Base-by-base conservation (phyloP, 2,888 invertebrate genomes). In the Drosophila merina region DNA sequence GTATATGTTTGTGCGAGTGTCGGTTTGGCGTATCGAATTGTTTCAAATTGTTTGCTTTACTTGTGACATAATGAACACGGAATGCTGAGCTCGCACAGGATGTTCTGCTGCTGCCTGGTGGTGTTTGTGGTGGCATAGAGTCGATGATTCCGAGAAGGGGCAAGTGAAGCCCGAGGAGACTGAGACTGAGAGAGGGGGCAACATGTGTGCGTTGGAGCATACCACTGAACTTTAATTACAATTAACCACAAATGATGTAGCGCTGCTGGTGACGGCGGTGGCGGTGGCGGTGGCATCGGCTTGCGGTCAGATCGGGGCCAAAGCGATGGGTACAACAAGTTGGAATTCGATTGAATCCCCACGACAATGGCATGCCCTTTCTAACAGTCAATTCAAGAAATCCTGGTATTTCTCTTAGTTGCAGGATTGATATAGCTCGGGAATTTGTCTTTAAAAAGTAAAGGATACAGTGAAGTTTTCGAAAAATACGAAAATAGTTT, bases 181-280 rank as follows among this genome's bases (percentile, higher is more conserved):
- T 4, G 8, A 0, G 10, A 12, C 10, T 4, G 26, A n/a, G 42
- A 26, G 4, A 10, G 38, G 52, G 59, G 56, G 62, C 60, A 57
- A 50, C 74, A 72, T 73, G 55, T 81, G 71, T 76, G 66, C 77
- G 45, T 57, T 70, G 72, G 66, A 70, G 74, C 79, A 75, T 71
- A 72, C 74, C 79, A 72, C 77, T 74, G 83, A 77, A 76, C 78
- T 85, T 82, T 85, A 85, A 79, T 82, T 82, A 85, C 83, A 82
- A 77, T 77, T 74, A 77, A 82, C 79, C 83, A 42, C 79, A 85
- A 82, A 79, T 82, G 77, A 85, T 85, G 82, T 79, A 62, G 76
- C 72, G 70, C 60, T 50, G 45, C 62, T 63, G 51, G 52, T 38
- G 45, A 63, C 60, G 74, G 78, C 57, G 81, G 52, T 38, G 45